A percentile compares a stretch with the other conserved stretches of the same genome.
Conservation (phyloP, 2,888 invertebrate species). For the Lithophane socia region DNA sequence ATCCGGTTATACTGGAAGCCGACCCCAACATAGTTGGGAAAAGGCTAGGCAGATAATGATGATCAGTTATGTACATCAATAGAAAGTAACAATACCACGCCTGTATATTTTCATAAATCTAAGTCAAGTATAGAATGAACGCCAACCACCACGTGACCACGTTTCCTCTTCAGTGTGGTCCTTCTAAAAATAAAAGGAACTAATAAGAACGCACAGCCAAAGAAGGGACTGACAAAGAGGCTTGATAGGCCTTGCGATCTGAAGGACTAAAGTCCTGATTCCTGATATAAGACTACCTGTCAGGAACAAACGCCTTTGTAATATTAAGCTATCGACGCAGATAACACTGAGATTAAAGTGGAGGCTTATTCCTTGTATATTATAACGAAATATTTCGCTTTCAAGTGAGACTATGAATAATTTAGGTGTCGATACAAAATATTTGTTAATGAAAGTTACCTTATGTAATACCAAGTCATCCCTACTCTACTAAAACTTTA, state of each 20-base stretch:
- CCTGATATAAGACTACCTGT: conserved; percentile 38
- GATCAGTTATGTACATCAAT: no score
- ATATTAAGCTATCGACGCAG: conserved; percentile 29
- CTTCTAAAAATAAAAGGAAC: conserved; percentile 10
- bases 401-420: conserved; percentile 3
- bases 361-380: conserved; percentile 13
- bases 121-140: background rate
- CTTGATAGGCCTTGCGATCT: conserved; percentile 19
- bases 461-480: background rate
- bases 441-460: background rate
- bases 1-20: no score
- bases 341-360: conserved; percentile 38
- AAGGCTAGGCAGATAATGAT: no score
- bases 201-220: background rate
- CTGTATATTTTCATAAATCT: no score
- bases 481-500: no score
- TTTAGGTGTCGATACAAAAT: background rate
- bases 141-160: background rate
- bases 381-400: conserved; percentile 8
- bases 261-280: conserved; percentile 15
- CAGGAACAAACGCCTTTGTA: conserved; percentile 51
- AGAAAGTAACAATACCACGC: no score
- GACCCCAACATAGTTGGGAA: no score
- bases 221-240: conserved; percentile 15
- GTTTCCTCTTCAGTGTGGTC: background rate